phyloP scores from a whole-genome alignment of 2,797 vertebrate species.

The Microtus obscurus region DNA sequence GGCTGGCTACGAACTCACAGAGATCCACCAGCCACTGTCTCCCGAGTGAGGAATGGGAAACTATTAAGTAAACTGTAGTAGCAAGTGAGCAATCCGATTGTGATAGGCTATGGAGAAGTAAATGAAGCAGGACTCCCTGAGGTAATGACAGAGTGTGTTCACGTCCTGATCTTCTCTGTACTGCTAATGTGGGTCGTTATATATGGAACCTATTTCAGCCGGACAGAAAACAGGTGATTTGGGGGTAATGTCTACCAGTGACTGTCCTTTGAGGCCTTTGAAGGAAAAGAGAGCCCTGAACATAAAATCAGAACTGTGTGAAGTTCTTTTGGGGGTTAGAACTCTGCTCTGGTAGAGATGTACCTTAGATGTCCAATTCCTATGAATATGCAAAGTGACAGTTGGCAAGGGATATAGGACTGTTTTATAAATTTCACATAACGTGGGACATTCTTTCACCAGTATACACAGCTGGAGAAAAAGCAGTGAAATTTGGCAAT shows the following conservation, averaged over 20 bases:
- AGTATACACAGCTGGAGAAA: neutral
- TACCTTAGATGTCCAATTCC: conserved; percentile 46
- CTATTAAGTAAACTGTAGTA: conserved; percentile 3
- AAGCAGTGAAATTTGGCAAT: neutral
- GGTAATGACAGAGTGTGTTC: neutral
- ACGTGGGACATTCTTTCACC: conserved; percentile 30
- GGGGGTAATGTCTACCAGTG: neutral
- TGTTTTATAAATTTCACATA: conserved; percentile 65
- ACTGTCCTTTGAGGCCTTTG: conserved; percentile 31
- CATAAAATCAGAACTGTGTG: conserved; percentile 42
- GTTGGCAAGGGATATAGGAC: neutral
- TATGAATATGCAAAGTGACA: conserved; percentile 65
- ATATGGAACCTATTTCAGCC: neutral
- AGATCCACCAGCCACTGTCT: neutral
- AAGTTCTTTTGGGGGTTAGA: conserved; percentile 37
- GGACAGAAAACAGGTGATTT: conserved; percentile 65
- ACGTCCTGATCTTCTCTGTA: neutral
- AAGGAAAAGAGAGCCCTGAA: conserved; percentile 34
- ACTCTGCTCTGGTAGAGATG: neutral
- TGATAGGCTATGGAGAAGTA: neutral
- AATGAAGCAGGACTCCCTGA: neutral
- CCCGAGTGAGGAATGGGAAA: neutral
- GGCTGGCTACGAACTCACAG: neutral
- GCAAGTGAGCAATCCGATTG: conserved; percentile 48
- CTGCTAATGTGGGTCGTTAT: neutral